phyloP scores from a whole-genome alignment of 2,797 vertebrate species.

The Enteromius unitaeniatus region DNA sequence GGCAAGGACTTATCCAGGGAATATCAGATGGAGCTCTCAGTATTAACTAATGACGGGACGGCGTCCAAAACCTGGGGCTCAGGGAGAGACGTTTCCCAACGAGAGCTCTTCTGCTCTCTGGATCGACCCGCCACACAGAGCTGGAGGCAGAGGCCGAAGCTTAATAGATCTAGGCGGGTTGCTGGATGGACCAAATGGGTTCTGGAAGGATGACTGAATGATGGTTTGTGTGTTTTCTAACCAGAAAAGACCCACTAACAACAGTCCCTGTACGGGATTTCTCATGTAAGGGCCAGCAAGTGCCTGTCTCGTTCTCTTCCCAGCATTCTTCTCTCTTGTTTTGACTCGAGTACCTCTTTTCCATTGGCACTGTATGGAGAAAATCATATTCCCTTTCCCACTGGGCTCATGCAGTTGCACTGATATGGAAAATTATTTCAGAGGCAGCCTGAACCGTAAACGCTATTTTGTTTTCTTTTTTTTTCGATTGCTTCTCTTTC shows the following conservation, averaged over 20 bases:
- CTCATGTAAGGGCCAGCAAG: constrained; percentile 52
- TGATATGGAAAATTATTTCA: constrained; percentile 81
- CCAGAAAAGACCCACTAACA: constrained; percentile 54
- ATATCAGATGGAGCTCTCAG: constrained; percentile 45
- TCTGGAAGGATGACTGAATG: constrained; percentile 42
- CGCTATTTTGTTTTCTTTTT: constrained; percentile 69
- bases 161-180: constrained; percentile 55
- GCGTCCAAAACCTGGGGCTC: constrained; percentile 49
- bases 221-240: constrained; percentile 50
- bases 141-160: constrained; percentile 44
- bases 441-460: constrained; percentile 76
- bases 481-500: constrained; percentile 24
- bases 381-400: constrained; percentile 79
- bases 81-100: constrained; percentile 17
- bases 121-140: constrained; percentile 38
- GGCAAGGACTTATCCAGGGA: constrained; percentile 32
- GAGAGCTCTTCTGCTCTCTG: constrained; percentile 40
- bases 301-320: constrained; percentile 36
- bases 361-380: constrained; percentile 74
- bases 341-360: constrained; percentile 70
- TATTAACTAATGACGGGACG: constrained; percentile 52
- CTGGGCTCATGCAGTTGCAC: constrained; percentile 69
- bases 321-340: constrained; percentile 51
- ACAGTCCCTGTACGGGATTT: constrained; percentile 45
- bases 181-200: constrained; percentile 41